Evolutionary conservation across 2,113 vertebrate species (phyloP).

Genomic region (Eublepharis macularius): DNA sequence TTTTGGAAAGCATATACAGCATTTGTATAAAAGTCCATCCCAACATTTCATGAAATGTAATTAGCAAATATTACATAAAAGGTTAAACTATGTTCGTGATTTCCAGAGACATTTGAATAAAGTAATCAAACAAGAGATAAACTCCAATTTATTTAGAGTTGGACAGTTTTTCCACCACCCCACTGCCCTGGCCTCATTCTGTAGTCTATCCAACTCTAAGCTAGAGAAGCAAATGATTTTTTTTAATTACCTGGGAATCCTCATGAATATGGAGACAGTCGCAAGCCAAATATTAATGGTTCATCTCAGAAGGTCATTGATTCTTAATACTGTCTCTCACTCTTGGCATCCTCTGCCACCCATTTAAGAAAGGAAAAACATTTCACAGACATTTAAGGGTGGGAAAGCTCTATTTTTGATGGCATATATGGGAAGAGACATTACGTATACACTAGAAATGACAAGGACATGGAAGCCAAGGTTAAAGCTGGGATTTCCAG

Average conservation of each 20-base stretch:
- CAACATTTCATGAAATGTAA: neutral
- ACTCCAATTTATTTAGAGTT: neutral
- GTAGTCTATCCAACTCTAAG: neutral
- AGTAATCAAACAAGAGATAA: neutral
- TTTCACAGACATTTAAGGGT: neutral
- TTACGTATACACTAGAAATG: neutral
- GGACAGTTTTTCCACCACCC: neutral
- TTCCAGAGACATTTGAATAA: neutral
- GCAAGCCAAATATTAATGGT: conserved; percentile 5
- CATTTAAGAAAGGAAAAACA: neutral
- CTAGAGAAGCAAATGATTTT: neutral
- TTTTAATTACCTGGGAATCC: neutral
- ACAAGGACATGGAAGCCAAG: conserved; percentile 10
- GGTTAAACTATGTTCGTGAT: neutral
- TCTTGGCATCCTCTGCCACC: neutral
- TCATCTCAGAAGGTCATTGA: neutral
- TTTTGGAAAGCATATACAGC: no score
- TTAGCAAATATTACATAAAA: neutral
- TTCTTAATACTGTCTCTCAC: neutral
- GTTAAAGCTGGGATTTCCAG: conserved; percentile 21
- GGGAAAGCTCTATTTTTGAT: neutral
- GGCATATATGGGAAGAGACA: neutral
- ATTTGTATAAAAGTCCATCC: neutral
- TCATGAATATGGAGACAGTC: conserved; percentile 12
- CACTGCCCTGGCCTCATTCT: neutral